Conservation (phyloP, 2,888 invertebrate genomes). For the Eutolmus rufibarbis region DNA sequence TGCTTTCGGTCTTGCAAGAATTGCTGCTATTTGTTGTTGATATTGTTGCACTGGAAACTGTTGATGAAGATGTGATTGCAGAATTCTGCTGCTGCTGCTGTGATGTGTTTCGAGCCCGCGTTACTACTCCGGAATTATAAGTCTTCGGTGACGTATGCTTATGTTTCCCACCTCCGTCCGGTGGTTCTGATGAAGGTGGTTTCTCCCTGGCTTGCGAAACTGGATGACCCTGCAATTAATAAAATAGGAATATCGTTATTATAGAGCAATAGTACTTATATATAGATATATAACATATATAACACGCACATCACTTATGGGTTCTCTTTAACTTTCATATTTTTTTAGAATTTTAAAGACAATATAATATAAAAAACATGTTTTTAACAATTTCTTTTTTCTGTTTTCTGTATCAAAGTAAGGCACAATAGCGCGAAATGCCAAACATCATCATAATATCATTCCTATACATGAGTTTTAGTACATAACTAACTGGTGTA, state of each 20-base stretch:
- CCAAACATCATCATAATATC: no score
- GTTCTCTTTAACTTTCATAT: no score
- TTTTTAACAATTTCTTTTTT: no score
- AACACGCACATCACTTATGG: no score
- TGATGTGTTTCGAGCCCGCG: slow-evolving; percentile 40
- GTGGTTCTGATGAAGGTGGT: slow-evolving; percentile 46
- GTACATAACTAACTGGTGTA: no score
- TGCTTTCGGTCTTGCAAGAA: not conserved
- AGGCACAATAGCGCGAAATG: no score
- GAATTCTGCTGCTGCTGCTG: slow-evolving; percentile 5
- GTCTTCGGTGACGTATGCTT: slow-evolving; percentile 8
- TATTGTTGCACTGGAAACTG: slow-evolving; percentile 11
- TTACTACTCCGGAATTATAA: slow-evolving; percentile 40
- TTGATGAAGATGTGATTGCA: slow-evolving; percentile 25
- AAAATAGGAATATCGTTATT: not conserved
- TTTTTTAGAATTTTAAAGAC: no score
- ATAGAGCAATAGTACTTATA: not conserved
- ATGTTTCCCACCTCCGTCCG: slow-evolving; percentile 45
- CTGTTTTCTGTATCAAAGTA: no score
- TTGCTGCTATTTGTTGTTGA: slow-evolving; percentile 33
- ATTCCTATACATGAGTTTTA: no score
- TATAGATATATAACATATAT: no score
- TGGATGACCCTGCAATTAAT: slow-evolving; percentile 20
- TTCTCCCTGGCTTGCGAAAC: slow-evolving; percentile 43
- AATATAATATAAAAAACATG: no score